A percentile compares a stretch with the other conserved stretches of the same genome.
Conservation (phyloP, 1,140 invertebrate genomes). For the Drosophila melanogaster region DNA sequence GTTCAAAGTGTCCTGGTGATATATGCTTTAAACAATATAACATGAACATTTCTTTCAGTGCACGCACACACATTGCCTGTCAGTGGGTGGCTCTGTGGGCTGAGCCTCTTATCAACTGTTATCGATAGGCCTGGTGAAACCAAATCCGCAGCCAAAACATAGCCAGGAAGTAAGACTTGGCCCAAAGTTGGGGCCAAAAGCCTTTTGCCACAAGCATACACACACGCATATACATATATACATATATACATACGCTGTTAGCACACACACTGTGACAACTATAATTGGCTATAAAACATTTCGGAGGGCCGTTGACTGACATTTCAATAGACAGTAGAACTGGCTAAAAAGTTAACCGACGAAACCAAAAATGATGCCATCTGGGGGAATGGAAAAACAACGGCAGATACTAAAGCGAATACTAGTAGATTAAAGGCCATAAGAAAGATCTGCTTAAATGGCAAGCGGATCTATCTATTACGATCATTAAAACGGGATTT, state of each 20-base stretch:
- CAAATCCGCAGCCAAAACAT: constrained; percentile 11
- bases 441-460: background rate
- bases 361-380: constrained; percentile 20
- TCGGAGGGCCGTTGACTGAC: constrained; percentile 47
- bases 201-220: background rate
- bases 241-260: background rate
- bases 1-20: too few species aligned
- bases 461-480: too few species aligned
- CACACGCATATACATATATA: background rate
- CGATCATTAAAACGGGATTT: too few species aligned
- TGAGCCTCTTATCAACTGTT: constrained; percentile 62
- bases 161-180: constrained; percentile 23
- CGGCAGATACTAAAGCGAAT: too few species aligned
- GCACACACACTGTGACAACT: constrained; percentile 38
- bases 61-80: constrained; percentile 8
- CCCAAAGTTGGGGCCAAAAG: constrained; percentile 23
- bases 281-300: constrained; percentile 65
- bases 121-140: constrained; percentile 56
- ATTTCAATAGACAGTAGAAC: constrained; percentile 49
- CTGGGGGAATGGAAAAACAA: background rate
- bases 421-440: too few species aligned
- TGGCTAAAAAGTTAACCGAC: constrained; percentile 12
- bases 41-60: constrained; percentile 4
- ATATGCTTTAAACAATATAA: too few species aligned
- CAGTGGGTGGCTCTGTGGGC: constrained; percentile 56